Evolutionary conservation across 2,113 vertebrate species (phyloP).

Genomic region (Lasiurus cinereus): DNA sequence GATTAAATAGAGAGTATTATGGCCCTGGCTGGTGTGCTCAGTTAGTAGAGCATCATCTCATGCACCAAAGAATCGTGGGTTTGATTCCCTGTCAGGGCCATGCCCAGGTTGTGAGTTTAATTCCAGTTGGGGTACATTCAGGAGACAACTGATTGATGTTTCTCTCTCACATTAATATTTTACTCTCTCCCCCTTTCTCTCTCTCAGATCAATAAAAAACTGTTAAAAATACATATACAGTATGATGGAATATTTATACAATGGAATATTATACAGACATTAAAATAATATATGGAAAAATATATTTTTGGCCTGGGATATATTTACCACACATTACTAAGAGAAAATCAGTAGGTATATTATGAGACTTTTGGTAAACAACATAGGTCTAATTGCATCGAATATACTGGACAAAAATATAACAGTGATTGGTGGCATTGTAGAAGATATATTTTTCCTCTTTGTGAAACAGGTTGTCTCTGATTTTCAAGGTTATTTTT

Average conservation of each 20-base stretch:
- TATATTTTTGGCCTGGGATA: conserved; percentile 5
- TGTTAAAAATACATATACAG: neutral
- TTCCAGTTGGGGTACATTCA: too few relatives aligned
- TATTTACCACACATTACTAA: neutral
- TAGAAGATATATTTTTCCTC: neutral
- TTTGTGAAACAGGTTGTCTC: neutral
- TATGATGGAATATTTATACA: neutral
- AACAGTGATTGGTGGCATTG: neutral
- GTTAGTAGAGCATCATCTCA: too few relatives aligned
- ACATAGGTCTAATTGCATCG: neutral
- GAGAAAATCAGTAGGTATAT: neutral
- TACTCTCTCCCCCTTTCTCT: too few relatives aligned
- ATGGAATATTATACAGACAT: neutral
- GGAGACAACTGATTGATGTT: too few relatives aligned
- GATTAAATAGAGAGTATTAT: neutral
- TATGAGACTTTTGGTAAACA: neutral
- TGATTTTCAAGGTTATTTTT: too few relatives aligned
- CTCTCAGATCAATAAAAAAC: too few relatives aligned
- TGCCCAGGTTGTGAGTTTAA: too few relatives aligned
- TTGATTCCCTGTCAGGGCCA: too few relatives aligned
- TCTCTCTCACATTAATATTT: too few relatives aligned
- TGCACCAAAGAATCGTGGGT: too few relatives aligned
- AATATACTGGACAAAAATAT: neutral
- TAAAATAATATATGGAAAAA: conserved; percentile 1
- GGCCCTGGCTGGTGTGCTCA: too few relatives aligned